Evolutionary conservation across 2,113 vertebrate genomes (phyloP).

Genomic region (Halichoerus grypus): DNA sequence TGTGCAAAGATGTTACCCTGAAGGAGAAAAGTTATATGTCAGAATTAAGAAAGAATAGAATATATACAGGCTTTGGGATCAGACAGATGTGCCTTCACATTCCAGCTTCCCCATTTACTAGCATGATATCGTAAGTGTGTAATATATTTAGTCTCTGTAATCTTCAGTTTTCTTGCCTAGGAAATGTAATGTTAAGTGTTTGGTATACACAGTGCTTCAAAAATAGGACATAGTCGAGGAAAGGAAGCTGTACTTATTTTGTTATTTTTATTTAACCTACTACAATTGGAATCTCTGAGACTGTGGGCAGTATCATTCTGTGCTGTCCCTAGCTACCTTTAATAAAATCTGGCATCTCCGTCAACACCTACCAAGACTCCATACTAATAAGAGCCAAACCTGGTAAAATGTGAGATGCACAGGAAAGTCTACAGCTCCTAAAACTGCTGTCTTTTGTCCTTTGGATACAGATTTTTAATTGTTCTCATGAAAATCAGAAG

Average conservation of each 20-base stretch:
- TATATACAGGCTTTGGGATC: background rate
- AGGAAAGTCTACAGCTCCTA: background rate
- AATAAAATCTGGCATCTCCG: background rate
- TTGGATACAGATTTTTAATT: background rate
- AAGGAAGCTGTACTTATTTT: background rate
- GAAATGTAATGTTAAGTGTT: background rate
- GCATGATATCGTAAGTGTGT: background rate
- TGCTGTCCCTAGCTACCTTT: background rate
- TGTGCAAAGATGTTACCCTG: background rate
- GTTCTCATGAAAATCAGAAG: background rate
- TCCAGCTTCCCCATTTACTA: background rate
- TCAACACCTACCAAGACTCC: background rate
- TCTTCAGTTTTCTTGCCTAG: background rate
- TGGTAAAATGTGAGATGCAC: background rate
- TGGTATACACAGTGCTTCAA: background rate
- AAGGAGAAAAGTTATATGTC: background rate
- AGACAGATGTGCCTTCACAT: background rate
- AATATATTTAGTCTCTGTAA: background rate
- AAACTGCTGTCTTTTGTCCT: background rate
- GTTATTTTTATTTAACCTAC: background rate
- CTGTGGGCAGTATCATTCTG: background rate
- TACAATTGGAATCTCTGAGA: background rate
- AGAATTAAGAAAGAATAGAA: background rate
- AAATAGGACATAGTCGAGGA: background rate
- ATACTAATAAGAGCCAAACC: background rate